These are phyloP conservation scores for Lymantria monacha DNA, from an alignment of 2,888 invertebrate genomes.

Conservation along the genomic window DNA sequence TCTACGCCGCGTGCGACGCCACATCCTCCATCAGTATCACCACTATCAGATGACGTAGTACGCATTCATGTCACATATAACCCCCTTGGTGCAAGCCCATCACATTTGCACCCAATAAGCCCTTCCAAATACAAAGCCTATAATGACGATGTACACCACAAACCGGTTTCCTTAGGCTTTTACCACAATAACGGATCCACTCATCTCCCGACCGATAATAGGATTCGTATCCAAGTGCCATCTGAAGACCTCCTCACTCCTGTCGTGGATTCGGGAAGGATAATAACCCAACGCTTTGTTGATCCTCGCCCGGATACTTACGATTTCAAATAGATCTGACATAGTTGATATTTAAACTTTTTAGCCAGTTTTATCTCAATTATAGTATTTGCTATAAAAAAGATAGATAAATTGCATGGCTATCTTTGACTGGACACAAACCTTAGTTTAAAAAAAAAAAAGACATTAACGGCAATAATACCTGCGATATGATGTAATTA, in stretches of 20 bases:
- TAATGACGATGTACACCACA: constrained; percentile 59
- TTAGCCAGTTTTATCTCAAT: constrained; percentile 23
- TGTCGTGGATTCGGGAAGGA: constrained; percentile 83
- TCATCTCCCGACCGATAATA: constrained; percentile 83
- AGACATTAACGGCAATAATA: neutral
- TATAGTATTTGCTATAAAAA: neutral
- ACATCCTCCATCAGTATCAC: constrained; percentile 84
- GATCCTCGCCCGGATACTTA: constrained; percentile 69
- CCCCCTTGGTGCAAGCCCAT: constrained; percentile 78
- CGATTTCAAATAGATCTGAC: constrained; percentile 58
- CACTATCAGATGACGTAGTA: constrained; percentile 85
- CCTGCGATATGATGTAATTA: neutral
- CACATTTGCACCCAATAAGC: constrained; percentile 73
- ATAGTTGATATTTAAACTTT: constrained; percentile 6
- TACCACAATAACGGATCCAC: constrained; percentile 82
- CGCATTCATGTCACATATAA: constrained; percentile 91
- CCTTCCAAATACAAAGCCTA: constrained; percentile 64
- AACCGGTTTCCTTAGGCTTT: constrained; percentile 67
- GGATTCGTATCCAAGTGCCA: constrained; percentile 88
- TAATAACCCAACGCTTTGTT: constrained; percentile 63
- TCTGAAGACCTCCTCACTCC: constrained; percentile 86
- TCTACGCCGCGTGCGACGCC: constrained; percentile 86
- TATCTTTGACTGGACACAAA: neutral
- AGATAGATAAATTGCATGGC: neutral
- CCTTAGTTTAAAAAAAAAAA: neutral